Percentiles rank a stretch among this genome's conserved stretches.
Evolutionary conservation across 2,113 vertebrate genomes (phyloP).

Genomic region (Condylura cristata): DNA sequence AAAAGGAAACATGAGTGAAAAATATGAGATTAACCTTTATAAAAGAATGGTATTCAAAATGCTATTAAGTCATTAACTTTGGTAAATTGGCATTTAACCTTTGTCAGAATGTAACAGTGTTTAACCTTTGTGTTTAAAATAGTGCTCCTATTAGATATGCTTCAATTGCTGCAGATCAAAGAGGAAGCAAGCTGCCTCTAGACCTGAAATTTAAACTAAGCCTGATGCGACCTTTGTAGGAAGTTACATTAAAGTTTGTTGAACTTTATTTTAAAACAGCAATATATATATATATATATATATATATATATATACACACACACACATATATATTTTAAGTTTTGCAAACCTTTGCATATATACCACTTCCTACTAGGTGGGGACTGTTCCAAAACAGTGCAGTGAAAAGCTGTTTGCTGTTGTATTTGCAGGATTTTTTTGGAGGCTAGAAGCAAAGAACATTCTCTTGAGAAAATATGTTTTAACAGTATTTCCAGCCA

Average conservation of each 20-base stretch:
- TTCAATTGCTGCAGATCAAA: slow-evolving; percentile 71
- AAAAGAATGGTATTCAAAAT: slow-evolving; percentile 81
- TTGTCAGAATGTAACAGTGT: slow-evolving; percentile 77
- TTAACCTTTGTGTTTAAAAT: slow-evolving; percentile 83
- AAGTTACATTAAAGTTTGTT: slow-evolving; percentile 70
- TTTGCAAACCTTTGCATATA: slow-evolving; percentile 49
- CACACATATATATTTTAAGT: neutral
- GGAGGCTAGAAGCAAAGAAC: slow-evolving; percentile 35
- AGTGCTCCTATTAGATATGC: slow-evolving; percentile 75
- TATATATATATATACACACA: neutral
- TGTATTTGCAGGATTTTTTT: neutral
- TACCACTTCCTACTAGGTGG: neutral
- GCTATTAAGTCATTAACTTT: slow-evolving; percentile 81
- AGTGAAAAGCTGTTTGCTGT: slow-evolving; percentile 47
- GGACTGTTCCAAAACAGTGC: slow-evolving; percentile 34
- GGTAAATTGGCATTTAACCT: slow-evolving; percentile 81
- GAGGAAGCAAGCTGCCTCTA: slow-evolving; percentile 62
- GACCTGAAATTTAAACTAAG: slow-evolving; percentile 70
- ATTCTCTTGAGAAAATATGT: slow-evolving; percentile 42
- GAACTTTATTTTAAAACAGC: slow-evolving; percentile 62
- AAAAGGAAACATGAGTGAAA: slow-evolving; percentile 74
- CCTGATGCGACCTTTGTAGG: slow-evolving; percentile 51
- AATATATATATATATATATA: neutral
- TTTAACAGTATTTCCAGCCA: slow-evolving; percentile 47
- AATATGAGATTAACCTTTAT: slow-evolving; percentile 79